Conservation (phyloP, 2,113 vertebrate genomes). For the Rhipidura dahli region DNA sequence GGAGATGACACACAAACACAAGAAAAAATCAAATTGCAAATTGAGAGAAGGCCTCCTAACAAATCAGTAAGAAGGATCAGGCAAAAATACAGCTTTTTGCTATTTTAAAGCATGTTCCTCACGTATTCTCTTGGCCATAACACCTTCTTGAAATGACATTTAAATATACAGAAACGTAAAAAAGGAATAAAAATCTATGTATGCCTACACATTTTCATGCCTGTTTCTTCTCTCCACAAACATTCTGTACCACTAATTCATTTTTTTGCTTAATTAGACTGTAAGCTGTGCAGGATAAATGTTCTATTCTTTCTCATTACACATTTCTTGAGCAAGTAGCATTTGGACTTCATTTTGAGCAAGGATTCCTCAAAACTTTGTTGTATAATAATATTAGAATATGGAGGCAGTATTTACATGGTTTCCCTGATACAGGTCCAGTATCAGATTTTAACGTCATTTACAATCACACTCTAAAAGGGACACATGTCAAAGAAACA, state of each 20-base stretch:
- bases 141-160: neutral
- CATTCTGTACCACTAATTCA: neutral
- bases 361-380: neutral
- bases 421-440: neutral
- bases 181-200: neutral
- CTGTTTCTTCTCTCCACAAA: neutral
- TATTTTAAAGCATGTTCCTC: neutral
- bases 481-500: neutral
- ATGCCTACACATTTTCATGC: neutral
- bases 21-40: neutral
- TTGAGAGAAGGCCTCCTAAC: neutral
- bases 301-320: neutral
- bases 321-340: neutral
- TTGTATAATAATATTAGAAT: neutral
- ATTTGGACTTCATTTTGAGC: neutral
- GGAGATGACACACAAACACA: neutral
- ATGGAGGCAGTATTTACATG: neutral
- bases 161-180: neutral
- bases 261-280: neutral
- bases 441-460: neutral
- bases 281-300: neutral
- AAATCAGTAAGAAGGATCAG: neutral
- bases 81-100: neutral
- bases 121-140: neutral
- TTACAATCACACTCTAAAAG: neutral